Base-by-base conservation (phyloP, 64 coral and sea anemone genomes). In the Pocillopora damicornis region DNA sequence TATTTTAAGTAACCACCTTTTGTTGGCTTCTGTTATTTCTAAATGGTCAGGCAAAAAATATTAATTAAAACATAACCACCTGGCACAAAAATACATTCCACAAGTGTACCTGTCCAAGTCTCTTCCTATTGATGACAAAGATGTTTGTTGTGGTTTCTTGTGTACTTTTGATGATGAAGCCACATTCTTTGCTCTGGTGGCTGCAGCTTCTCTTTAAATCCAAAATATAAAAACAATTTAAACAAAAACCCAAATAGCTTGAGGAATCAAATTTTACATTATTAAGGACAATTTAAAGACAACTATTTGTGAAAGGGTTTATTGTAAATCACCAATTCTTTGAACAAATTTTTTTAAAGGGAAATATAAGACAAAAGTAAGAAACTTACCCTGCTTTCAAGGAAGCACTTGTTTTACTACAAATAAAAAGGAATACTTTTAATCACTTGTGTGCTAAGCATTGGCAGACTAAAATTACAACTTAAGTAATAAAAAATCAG, bases 141-240 rank as follows among this genome's bases (percentile, higher is more conserved):
- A 76, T 68, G 94, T 96, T 89, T 93, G 91, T 62, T 96, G 94
- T 60, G 94, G 94, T 86, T 87, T 96, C n/a, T 72, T 85, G 83
- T 82, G 71, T 13, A 38, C 37, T 67, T 76, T 87, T 65, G 38
- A 66, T 86, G 25, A 23, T 65, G 75, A 75, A 65, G 58, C 58
- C 15, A 59, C 61, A 73, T 75, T 69, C 22, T 12, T 30, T 76
- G 89, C 73, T 87, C 93, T 91, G 59, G 83, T 8, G 26, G 89
- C 72, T 58, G 93, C 93, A 58, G 93, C 93, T 30, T 87, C 61
- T 73, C 93, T 94, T 35, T 75, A 61, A 67, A 51, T 51, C 42
- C 2, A 51, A 58, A 83, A 63, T 73, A 76, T 16, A 4, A 36
- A 16, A 1, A 17, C 2, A 76, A 67, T 7, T 18, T 17, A 38